Percentiles rank a stretch among this genome's conserved stretches.
These are phyloP conservation scores for Oedothorax gibbosus DNA, from an alignment of 1,140 invertebrate genomes.

Conservation along the genomic window DNA sequence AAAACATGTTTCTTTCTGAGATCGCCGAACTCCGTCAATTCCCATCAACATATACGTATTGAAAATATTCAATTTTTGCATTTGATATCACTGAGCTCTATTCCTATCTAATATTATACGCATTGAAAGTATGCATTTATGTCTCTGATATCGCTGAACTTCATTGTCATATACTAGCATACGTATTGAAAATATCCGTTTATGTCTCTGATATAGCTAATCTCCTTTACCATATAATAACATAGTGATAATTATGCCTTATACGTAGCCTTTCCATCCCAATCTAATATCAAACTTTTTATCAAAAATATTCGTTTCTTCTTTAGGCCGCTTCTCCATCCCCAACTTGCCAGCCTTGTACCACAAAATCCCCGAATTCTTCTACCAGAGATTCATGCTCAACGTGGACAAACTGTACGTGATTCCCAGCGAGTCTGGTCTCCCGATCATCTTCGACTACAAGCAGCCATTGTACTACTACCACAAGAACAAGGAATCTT, in stretches of 20 bases:
- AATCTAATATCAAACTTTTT: neutral
- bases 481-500: slow-evolving; percentile 54
- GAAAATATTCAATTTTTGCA: too few relatives aligned
- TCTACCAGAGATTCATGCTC: slow-evolving; percentile 49
- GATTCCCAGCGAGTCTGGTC: slow-evolving; percentile 59
- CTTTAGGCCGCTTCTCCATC: slow-evolving; percentile 47
- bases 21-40: too few relatives aligned
- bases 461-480: slow-evolving; percentile 42
- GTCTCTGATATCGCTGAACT: too few relatives aligned
- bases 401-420: slow-evolving; percentile 43
- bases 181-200: neutral
- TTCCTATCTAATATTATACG: too few relatives aligned
- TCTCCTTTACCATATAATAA: too few relatives aligned
- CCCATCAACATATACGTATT: too few relatives aligned
- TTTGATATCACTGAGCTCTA: too few relatives aligned
- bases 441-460: slow-evolving; percentile 58
- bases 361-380: slow-evolving; percentile 19
- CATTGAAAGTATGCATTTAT: too few relatives aligned
- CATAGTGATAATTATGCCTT: too few relatives aligned
- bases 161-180: too few relatives aligned
- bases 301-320: neutral
- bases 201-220: too few relatives aligned
- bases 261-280: neutral
- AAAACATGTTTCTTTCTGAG: too few relatives aligned
- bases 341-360: slow-evolving; percentile 43